Base-by-base conservation (phyloP, 2,797 vertebrate genomes). In the Carduelis carduelis region DNA sequence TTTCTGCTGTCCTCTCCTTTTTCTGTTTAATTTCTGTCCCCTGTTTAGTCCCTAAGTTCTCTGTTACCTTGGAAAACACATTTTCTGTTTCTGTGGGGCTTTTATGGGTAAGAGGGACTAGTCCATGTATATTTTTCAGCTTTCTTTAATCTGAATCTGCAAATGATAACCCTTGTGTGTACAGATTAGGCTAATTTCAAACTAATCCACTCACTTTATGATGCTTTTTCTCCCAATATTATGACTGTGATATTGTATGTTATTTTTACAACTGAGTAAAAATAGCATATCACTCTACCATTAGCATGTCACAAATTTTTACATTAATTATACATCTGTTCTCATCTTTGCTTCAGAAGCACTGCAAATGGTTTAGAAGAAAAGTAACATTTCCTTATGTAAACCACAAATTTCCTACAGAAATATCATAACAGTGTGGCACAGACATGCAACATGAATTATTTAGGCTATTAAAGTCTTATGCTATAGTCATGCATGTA, bases 401-500 rank as follows among this genome's bases (percentile, higher is more conserved):
- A 87, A 93, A 75, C 44, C 43, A 80, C 71, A 66, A 46, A 59
- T 86, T 80, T 90, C 49, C 77, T 87, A 79, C 9, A 91, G 44
- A 69, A 94, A 89, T 53, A 87, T 61, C 27, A 9, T 30, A 66
- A 55, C 2, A 85, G 37, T 49, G 35, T 52, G 63, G 32, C 56
- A 92, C 59, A 94, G 83, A 93, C 89, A 68, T 89, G 80, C 87
- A 96, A 83, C 61, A 60, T 39, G n/a, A 93, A 83, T 89, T 80
- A 74, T 86, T 90, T 78, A 77, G 69, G 50, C 60, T 68, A 46
- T 80, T 90, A 74, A 47, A 89, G 69, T 94, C 65, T 90, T 76
- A 77, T 26, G n/a, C n/a, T 55, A 93, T 64, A 83, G 47, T 68
- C 79, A 93, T 46, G n/a, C 88, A 78, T 64, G 79, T 82, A 75